Evolutionary conservation across 53 echinoderm and acorn worm genomes (phyloP), one percentile per base, ranked within the genome.

Genomic region (Mesocentrotus franciscanus): DNA sequence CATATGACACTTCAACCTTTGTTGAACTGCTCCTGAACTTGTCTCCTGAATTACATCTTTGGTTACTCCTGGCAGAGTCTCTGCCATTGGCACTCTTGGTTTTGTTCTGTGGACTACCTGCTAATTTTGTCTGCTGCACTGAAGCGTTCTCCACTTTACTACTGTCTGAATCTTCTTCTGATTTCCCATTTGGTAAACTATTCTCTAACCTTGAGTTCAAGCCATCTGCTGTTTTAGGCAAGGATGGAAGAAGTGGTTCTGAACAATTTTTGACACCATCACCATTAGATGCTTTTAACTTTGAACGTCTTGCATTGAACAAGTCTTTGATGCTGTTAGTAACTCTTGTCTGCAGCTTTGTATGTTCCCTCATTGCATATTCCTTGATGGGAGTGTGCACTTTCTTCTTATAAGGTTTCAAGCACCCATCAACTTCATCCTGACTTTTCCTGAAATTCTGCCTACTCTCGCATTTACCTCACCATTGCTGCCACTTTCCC

Each of bases 301-400:
- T 91, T 64, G 91, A 91, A 57, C 91, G 91, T 61, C 55, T 95
- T 81, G 96, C 84, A 71, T 59, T 66, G 93, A 95, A 85, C 39
- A 93, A 35, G 85, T 92, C 92, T 68, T 66, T 91, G 26, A 85
- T 93, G 57, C 85, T 93, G 33, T 60, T 92, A 39, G 92, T 91
- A 5, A 95, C 90, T 93, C 87, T 39, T 22, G 95, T 94, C 70
- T 94, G 85, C 71, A 94, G 56, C 62, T 94, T 94, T 10, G 95
- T 94, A 8, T 94, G 95, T 64, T 94, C 95, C 42, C 95, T 71
- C 95, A 94, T 94, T 56, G 95, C 61, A 94, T 94, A 94, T 34
- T 64, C 87, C 56, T 94, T 94, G 71, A 85, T 68, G 55, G 95
- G 85, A 39, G 85, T 94, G 34, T 94, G 66, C 17, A 94, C 39